A percentile compares a stretch with the other conserved stretches of the same genome.
These are phyloP conservation scores for Galaxias olidus DNA, from an alignment of 2,797 vertebrate genomes.

Conservation along the genomic window DNA sequence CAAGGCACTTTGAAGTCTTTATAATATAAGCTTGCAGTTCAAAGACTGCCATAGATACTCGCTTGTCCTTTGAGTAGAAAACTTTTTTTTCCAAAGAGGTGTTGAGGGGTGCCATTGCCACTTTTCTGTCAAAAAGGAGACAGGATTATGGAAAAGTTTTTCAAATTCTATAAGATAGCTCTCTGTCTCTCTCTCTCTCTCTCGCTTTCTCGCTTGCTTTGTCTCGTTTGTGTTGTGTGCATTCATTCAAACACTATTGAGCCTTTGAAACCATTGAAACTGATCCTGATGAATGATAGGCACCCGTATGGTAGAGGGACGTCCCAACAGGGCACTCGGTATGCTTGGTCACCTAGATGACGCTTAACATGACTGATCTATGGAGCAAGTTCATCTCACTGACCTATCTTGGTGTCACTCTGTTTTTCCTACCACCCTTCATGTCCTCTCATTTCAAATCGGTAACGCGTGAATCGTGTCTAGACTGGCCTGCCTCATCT, in stretches of 20 bases:
- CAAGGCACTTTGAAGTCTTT: slow-evolving; percentile 70
- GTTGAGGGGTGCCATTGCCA: slow-evolving; percentile 46
- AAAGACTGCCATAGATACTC: slow-evolving; percentile 65
- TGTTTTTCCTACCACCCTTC: slow-evolving; percentile 31
- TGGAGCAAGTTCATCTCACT: background rate
- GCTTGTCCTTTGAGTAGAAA: slow-evolving; percentile 72
- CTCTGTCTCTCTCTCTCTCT: slow-evolving; percentile 4
- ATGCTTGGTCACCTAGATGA: slow-evolving; percentile 9
- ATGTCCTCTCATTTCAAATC: slow-evolving; percentile 58
- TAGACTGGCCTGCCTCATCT: slow-evolving; percentile 20
- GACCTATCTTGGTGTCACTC: slow-evolving; percentile 9
- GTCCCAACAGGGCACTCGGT: slow-evolving; percentile 8
- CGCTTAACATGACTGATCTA: background rate
- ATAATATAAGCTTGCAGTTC: slow-evolving; percentile 71
- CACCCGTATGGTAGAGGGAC: background rate
- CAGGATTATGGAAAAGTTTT: slow-evolving; percentile 57
- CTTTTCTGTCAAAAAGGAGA: slow-evolving; percentile 48
- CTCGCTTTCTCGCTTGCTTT: too few relatives aligned
- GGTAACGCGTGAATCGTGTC: slow-evolving; percentile 58
- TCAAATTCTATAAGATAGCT: slow-evolving; percentile 29
- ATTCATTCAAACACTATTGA: too few relatives aligned
- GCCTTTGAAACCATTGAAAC: slow-evolving; percentile 27
- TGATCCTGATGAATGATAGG: slow-evolving; percentile 34
- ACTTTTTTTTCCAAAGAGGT: slow-evolving; percentile 53
- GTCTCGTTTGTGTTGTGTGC: too few relatives aligned